Evolutionary conservation across 2,797 vertebrate genomes (phyloP).

Genomic region (Morus bassanus): DNA sequence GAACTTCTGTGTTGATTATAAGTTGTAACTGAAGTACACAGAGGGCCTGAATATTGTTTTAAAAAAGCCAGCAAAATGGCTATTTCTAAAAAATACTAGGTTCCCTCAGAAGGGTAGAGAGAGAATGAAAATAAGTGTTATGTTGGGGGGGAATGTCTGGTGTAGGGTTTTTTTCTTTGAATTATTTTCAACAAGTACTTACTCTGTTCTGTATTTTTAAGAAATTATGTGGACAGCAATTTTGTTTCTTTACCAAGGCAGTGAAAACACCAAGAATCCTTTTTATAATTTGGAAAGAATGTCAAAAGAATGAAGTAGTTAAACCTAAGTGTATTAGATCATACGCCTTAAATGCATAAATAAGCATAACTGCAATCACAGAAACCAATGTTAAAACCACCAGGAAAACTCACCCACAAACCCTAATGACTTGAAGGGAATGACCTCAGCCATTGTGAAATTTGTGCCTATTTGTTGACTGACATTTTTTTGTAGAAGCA

Average conservation of each 20-base stretch:
- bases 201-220: conserved; percentile 60
- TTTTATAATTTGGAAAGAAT: conserved; percentile 78
- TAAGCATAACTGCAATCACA: conserved; percentile 74
- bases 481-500: conserved; percentile 51
- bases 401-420: conserved; percentile 56
- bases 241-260: conserved; percentile 77
- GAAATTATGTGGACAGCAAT: conserved; percentile 73
- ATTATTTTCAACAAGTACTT: conserved; percentile 59
- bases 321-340: conserved; percentile 77
- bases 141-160: background rate
- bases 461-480: conserved; percentile 66
- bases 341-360: conserved; percentile 76
- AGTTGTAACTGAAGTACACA: background rate
- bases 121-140: background rate
- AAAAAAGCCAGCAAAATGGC: background rate
- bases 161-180: background rate
- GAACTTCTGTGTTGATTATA: conserved; percentile 15
- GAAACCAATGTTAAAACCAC: conserved; percentile 72
- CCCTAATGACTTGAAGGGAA: conserved; percentile 53
- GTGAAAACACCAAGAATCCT: conserved; percentile 77
- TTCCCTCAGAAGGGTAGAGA: background rate
- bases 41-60: background rate
- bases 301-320: conserved; percentile 74
- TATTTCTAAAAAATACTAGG: conserved; percentile 6
- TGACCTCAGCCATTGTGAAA: conserved; percentile 69